Base-by-base conservation (phyloP, 1,140 invertebrate genomes). In the Drosophila nebulosa region DNA sequence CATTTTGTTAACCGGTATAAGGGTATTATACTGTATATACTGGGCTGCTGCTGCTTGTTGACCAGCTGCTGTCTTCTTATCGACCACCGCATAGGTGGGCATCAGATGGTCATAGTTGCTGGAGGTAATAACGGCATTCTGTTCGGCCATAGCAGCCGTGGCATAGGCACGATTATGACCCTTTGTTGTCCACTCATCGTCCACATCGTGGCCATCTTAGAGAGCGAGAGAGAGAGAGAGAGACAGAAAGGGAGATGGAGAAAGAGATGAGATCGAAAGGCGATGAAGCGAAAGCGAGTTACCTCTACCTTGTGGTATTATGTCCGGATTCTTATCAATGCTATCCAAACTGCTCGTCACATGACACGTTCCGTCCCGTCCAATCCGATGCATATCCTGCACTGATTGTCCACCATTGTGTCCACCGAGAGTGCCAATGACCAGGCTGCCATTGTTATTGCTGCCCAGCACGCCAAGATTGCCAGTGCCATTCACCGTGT, bases 251-350 rank as follows among this genome's bases (percentile, higher is more conserved):
- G 24, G 24, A 4, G 24, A 1, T 3, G 24, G 24, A 4, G 24
- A 24, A 1, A 1, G 24, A 3, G 24, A 4, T 24, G 24, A n/a
- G n/a, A n/a, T n/a, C n/a, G n/a, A n/a, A n/a, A n/a, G n/a, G n/a
- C n/a, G n/a, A n/a, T n/a, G n/a, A n/a, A n/a, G n/a, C n/a, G n/a
- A n/a, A n/a, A n/a, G n/a, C n/a, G n/a, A n/a, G n/a, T n/a, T n/a
- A n/a, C n/a, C n/a, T n/a, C n/a, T n/a, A 91, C 94, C 94, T 81
- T 95, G 95, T 55, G 95, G 95, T 90, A 96, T 95, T 66, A 96
- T 95, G 88, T 96, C 95, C 0, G 95, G 95, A 92, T 96, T 95
- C 90, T 96, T 96, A 81, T 95, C 95, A 79, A 94, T 92, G 89
- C 95, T 95, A 78, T 95, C 94, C 35, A 93, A 90, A 69, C 93